phyloP scores from a whole-genome alignment of 2,113 vertebrate genomes.

The Lamprotornis superbus region DNA sequence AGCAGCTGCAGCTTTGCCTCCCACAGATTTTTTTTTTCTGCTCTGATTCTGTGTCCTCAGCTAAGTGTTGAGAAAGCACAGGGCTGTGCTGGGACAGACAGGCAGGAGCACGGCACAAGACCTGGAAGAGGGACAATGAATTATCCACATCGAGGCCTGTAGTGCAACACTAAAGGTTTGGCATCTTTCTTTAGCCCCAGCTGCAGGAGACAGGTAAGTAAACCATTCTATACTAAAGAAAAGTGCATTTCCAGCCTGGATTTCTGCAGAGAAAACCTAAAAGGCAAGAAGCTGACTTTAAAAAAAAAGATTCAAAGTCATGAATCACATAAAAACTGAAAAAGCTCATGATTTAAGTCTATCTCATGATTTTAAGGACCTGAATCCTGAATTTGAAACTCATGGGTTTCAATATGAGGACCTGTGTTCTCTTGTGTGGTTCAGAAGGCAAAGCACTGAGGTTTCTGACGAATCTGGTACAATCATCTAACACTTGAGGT shows the following conservation, averaged over 20 bases:
- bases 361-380: neutral
- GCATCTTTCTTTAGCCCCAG: neutral
- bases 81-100: fast-evolving
- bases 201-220: neutral
- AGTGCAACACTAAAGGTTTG: neutral
- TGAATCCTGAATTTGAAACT: neutral
- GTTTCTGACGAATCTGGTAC: neutral
- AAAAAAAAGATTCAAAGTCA: neutral
- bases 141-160: fast-evolving
- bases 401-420: neutral
- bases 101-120: fast-evolving
- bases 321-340: neutral
- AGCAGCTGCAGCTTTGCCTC: slow-evolving; percentile 56
- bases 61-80: neutral
- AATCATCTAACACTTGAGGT: neutral
- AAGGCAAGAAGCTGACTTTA: neutral
- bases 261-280: neutral
- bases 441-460: neutral
- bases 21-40: slow-evolving; percentile 1
- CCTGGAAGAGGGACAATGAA: neutral
- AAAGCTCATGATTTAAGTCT: neutral
- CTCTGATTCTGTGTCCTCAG: neutral
- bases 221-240: neutral
- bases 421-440: neutral
- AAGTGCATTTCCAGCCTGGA: neutral